phyloP scores from a whole-genome alignment of 2,113 vertebrate genomes.

The Thunnus thynnus region DNA sequence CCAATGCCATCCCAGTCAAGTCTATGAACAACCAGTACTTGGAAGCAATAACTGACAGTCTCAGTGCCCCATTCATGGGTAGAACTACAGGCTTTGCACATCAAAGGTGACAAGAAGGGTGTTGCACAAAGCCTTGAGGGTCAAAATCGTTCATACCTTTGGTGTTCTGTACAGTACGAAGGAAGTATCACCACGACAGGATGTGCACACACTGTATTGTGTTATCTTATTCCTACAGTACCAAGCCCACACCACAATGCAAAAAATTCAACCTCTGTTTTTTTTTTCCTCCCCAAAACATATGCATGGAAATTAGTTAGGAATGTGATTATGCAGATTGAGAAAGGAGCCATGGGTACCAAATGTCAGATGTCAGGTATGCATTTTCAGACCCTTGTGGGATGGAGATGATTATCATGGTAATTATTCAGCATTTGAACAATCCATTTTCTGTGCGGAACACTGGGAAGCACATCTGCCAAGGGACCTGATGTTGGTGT shows the following conservation, averaged over 20 bases:
- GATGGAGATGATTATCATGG: slow-evolving; percentile 84
- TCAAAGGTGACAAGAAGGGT: slow-evolving; percentile 32
- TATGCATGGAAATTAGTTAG: slow-evolving; percentile 75
- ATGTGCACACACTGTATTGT: slow-evolving; percentile 11
- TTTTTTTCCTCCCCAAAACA: slow-evolving; percentile 49
- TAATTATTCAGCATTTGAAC: slow-evolving; percentile 85
- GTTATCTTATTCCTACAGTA: slow-evolving; percentile 26
- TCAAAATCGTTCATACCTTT: slow-evolving; percentile 28
- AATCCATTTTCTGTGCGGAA: slow-evolving; percentile 72
- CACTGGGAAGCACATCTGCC: slow-evolving; percentile 75
- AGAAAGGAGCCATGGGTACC: slow-evolving; percentile 79
- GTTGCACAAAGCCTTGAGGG: slow-evolving; percentile 31
- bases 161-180: background rate
- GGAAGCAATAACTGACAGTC: slow-evolving; percentile 32
- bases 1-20: slow-evolving; percentile 11
- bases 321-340: slow-evolving; percentile 84
- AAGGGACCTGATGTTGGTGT: slow-evolving; percentile 75
- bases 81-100: slow-evolving; percentile 42
- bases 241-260: slow-evolving; percentile 28
- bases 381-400: slow-evolving; percentile 80
- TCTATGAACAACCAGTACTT: slow-evolving; percentile 20
- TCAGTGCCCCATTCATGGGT: slow-evolving; percentile 32
- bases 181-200: background rate
- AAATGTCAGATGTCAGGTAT: slow-evolving; percentile 84
- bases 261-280: slow-evolving; percentile 54